These are phyloP conservation scores for Xenus cinereus DNA, from an alignment of 2,113 vertebrate genomes.

Conservation along the genomic window DNA sequence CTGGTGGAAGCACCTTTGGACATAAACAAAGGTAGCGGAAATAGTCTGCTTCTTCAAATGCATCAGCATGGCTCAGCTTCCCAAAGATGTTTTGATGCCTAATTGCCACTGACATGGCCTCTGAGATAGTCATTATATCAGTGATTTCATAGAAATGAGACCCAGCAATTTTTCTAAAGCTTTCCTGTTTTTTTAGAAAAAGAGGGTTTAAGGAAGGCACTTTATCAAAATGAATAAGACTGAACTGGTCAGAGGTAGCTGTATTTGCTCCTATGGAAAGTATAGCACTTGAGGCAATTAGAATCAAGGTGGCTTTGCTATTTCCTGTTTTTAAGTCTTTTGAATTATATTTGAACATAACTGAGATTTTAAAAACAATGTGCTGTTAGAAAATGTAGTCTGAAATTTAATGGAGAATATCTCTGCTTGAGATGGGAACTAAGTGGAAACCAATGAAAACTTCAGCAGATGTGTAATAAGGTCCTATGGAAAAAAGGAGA, in stretches of 20 bases:
- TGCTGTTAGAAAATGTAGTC: not conserved
- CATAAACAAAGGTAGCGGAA: not conserved
- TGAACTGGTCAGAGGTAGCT: not conserved
- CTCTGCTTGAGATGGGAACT: not conserved
- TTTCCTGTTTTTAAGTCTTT: not conserved
- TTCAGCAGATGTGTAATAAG: not conserved
- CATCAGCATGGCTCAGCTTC: not conserved
- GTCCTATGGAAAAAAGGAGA: not conserved
- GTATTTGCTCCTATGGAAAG: not conserved
- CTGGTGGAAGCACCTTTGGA: not conserved
- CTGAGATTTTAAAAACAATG: fast-evolving
- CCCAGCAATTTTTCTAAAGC: not conserved
- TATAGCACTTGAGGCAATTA: not conserved
- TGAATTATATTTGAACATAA: not conserved
- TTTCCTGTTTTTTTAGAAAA: not conserved
- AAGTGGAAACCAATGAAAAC: not conserved
- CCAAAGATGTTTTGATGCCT: not conserved
- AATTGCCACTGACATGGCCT: not conserved
- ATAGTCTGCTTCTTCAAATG: not conserved
- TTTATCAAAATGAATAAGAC: not conserved
- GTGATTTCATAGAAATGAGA: not conserved
- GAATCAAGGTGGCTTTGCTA: not conserved
- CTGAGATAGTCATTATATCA: not conserved
- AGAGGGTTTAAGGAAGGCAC: fast-evolving
- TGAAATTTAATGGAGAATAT: not conserved